Percentiles rank a stretch among this genome's conserved stretches.
Conservation (phyloP, 1,140 invertebrate genomes). For the Polyergus mexicanus region DNA sequence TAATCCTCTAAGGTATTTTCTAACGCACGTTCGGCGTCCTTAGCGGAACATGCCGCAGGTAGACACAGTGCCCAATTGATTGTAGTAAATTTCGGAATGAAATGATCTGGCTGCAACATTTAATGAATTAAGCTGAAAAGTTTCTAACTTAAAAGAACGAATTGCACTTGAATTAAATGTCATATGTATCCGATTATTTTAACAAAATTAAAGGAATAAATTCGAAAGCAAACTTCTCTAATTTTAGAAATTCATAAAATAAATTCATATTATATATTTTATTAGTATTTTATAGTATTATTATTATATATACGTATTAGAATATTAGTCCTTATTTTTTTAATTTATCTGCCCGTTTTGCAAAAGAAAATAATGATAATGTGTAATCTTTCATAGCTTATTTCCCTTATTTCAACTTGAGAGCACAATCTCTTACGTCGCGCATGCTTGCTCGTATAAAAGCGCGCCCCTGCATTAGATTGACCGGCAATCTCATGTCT, state of each 20-base stretch:
- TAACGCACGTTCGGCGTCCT: slow-evolving; percentile 88
- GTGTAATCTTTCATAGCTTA: neutral
- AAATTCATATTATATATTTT: neutral
- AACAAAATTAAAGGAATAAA: neutral
- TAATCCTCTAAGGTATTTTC: slow-evolving; percentile 87
- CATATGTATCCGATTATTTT: neutral
- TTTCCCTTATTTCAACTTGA: neutral
- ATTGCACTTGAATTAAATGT: slow-evolving; percentile 13
- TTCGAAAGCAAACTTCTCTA: neutral
- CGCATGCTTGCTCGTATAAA: slow-evolving; percentile 88
- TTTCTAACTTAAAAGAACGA: slow-evolving; percentile 1
- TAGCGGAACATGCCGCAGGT: slow-evolving; percentile 88
- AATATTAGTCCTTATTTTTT: neutral
- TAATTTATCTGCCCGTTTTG: neutral
- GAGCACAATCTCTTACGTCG: slow-evolving; percentile 88
- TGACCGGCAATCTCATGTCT: slow-evolving; percentile 87
- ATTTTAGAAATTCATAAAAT: slow-evolving; percentile 3
- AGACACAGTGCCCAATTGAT: slow-evolving; percentile 90
- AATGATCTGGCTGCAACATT: slow-evolving; percentile 89
- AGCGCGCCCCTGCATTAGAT: slow-evolving; percentile 88
- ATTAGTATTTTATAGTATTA: no score
- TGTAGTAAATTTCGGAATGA: slow-evolving; percentile 90
- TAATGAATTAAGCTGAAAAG: neutral
- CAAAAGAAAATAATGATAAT: neutral
- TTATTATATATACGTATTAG: no score